Percentiles rank a stretch among this genome's conserved stretches.
phyloP scores from a whole-genome alignment of 64 coral and sea anemone species.

The Exaiptasia diaphana region DNA sequence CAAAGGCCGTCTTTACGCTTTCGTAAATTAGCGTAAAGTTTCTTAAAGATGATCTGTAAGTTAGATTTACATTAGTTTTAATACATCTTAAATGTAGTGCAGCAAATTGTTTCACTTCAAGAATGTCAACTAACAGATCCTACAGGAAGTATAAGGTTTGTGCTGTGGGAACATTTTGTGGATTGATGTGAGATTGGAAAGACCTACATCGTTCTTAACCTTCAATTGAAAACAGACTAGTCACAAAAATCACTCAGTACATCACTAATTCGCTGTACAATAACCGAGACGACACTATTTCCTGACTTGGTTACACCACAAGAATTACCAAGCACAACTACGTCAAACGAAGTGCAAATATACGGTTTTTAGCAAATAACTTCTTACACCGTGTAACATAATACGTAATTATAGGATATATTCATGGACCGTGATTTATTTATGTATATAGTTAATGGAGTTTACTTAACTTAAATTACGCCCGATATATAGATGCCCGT shows the following conservation, averaged over 20 bases:
- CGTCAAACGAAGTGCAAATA: conserved; percentile 15
- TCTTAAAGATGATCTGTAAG: no score
- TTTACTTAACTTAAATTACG: no score
- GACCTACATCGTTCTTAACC: background rate
- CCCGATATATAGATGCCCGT: no score
- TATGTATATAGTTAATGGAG: no score
- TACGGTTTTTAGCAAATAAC: background rate
- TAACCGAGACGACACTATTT: background rate
- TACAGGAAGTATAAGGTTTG: background rate
- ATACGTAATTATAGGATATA: no score
- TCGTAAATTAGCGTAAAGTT: no score
- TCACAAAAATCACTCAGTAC: background rate
- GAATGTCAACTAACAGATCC: conserved; percentile 4
- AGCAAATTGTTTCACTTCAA: background rate
- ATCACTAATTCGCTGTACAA: background rate
- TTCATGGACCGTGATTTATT: no score
- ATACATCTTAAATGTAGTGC: no score
- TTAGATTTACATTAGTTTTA: no score
- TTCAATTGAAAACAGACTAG: background rate
- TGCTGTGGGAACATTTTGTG: conserved; percentile 4
- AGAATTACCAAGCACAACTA: conserved; percentile 11
- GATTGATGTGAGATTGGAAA: conserved; percentile 8
- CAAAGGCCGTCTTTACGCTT: no score
- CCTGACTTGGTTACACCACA: background rate
- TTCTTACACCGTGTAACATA: background rate